These are phyloP conservation scores for Limnephilus lunatus DNA, from an alignment of 2,888 invertebrate species.

Conservation along the genomic window DNA sequence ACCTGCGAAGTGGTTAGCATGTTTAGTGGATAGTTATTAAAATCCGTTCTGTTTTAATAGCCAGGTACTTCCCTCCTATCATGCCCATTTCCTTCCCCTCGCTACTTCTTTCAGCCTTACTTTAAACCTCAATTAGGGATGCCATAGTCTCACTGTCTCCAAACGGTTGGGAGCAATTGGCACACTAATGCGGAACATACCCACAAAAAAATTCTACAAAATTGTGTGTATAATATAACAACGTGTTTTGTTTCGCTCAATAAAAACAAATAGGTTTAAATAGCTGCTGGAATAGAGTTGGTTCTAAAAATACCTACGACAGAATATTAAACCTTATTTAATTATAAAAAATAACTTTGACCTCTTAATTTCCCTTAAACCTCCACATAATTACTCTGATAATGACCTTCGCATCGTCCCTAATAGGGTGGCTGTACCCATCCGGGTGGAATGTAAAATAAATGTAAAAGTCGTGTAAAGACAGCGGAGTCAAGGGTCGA, in stretches of 20 bases:
- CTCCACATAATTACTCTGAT: background rate
- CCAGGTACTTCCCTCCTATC: no score
- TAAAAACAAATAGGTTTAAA: background rate
- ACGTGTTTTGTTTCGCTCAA: background rate
- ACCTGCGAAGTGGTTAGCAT: no score
- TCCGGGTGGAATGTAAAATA: slow-evolving; percentile 22
- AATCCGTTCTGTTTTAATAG: no score
- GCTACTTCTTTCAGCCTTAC: no score
- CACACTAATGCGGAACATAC: no score
- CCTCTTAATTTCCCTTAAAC: background rate
- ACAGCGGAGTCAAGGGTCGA: slow-evolving; percentile 14
- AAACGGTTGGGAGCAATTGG: no score
- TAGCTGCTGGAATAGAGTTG: background rate
- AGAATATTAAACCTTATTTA: background rate
- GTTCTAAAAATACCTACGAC: background rate
- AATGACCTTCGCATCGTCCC: slow-evolving; percentile 2
- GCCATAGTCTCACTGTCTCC: no score
- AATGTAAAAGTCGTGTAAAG: slow-evolving; percentile 47
- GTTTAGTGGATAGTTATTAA: no score
- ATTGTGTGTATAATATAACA: no score
- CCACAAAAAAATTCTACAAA: no score
- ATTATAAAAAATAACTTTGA: background rate
- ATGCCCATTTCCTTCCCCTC: no score
- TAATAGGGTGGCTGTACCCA: background rate
- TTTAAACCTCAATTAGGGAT: no score